A percentile compares a stretch with the other conserved stretches of the same genome.
Evolutionary conservation across 2,797 vertebrate species (phyloP).

Genomic region (Acestrorhynchus altus): DNA sequence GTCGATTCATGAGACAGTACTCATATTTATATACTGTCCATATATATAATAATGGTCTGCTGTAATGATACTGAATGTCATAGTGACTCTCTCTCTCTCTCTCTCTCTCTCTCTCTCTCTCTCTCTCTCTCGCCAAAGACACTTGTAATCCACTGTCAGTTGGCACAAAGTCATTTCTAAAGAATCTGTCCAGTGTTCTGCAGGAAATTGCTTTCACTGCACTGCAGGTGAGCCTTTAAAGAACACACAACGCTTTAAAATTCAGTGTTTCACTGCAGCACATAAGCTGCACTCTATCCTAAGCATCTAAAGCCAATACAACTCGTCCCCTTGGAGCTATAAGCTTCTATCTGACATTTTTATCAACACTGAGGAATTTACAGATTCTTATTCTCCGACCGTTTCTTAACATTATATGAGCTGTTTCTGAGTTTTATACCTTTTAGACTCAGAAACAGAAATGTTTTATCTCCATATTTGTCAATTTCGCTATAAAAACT

Average conservation of each 20-base stretch:
- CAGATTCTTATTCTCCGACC: no score
- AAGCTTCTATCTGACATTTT: no score
- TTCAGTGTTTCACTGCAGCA: constrained; percentile 3
- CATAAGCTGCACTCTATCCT: background rate
- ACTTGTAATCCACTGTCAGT: constrained; percentile 70
- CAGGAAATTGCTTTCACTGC: constrained; percentile 71
- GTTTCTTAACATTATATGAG: no score
- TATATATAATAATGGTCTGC: no score
- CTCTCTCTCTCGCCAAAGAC: constrained; percentile 40
- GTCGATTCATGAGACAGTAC: constrained; percentile 74
- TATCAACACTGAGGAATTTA: no score
- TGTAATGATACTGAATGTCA: constrained; percentile 67
- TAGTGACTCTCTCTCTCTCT: constrained; percentile 14
- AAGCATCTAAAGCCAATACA: background rate
- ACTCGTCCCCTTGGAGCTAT: no score
- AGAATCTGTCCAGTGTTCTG: constrained; percentile 69
- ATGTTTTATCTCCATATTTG: no score
- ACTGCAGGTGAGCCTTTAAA: constrained; percentile 58
- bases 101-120: background rate
- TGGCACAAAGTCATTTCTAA: constrained; percentile 71
- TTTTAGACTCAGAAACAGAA: no score
- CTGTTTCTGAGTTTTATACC: no score
- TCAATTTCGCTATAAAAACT: no score
- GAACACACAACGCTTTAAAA: constrained; percentile 44
- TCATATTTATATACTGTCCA: constrained; percentile 73